Evolutionary conservation across 2,797 vertebrate genomes (phyloP).

Genomic region (Girardinus metallicus): DNA sequence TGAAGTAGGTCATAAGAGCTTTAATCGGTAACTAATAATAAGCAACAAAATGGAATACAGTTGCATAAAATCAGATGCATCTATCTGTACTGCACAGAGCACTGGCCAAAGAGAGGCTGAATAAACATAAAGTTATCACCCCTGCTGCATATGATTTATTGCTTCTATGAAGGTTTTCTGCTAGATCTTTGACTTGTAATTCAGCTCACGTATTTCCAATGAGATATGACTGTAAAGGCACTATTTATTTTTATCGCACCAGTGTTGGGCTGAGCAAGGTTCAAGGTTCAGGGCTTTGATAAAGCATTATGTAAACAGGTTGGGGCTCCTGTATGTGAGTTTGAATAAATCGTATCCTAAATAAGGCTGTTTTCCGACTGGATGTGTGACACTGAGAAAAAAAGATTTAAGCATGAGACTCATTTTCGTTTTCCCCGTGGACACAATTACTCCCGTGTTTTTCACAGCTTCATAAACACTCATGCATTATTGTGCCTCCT

Average conservation of each 20-base stretch:
- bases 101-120: not conserved
- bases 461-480: slow-evolving; percentile 51
- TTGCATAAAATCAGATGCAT: not conserved
- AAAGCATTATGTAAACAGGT: not conserved
- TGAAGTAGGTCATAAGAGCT: not conserved
- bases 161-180: not conserved
- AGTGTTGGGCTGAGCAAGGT: not conserved
- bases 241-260: slow-evolving; percentile 8
- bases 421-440: slow-evolving; percentile 55
- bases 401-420: slow-evolving; percentile 56
- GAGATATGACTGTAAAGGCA: not conserved
- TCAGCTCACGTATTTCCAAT: not conserved
- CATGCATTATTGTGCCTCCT: slow-evolving; percentile 62
- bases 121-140: slow-evolving; percentile 1
- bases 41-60: not conserved
- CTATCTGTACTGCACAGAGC: too few relatives aligned
- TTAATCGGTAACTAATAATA: slow-evolving; percentile 3
- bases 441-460: slow-evolving; percentile 60
- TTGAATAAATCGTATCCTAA: slow-evolving; percentile 21
- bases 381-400: slow-evolving; percentile 27
- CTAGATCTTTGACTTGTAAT: not conserved
- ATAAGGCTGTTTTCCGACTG: slow-evolving; percentile 27
- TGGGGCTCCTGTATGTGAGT: not conserved
- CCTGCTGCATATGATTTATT: not conserved
- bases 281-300: not conserved